Evolutionary conservation across 2,113 vertebrate species (phyloP).

Genomic region (Chitala chitala): DNA sequence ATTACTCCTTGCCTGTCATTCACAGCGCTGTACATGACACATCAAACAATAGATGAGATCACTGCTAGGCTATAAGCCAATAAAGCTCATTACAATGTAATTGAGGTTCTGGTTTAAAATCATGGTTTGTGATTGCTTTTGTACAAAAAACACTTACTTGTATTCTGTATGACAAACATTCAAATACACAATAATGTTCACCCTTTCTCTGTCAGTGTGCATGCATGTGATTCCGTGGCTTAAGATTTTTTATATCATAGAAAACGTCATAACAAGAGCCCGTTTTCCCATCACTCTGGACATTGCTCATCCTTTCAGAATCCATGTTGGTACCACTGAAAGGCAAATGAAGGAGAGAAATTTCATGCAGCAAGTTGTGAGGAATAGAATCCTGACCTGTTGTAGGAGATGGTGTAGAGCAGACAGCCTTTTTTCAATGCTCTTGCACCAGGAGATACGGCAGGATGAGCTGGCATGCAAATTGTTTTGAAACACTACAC

Average conservation of each 20-base stretch:
- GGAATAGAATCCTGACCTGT: no score
- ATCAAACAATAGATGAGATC: slow-evolving; percentile 22
- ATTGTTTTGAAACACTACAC: background rate
- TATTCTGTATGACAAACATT: background rate
- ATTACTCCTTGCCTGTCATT: slow-evolving; percentile 12
- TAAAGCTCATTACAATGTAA: slow-evolving; percentile 42
- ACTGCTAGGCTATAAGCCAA: slow-evolving; percentile 27
- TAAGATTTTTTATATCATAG: background rate
- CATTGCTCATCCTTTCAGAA: background rate
- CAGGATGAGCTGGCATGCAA: background rate
- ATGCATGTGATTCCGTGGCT: background rate
- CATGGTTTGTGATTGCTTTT: slow-evolving; percentile 25
- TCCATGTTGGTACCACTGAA: background rate
- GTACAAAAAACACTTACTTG: slow-evolving; percentile 10
- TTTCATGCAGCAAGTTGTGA: background rate
- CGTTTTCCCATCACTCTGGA: background rate
- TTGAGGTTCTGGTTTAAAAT: slow-evolving; percentile 41
- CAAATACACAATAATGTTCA: background rate
- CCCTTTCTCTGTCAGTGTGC: background rate
- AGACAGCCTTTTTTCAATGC: no score
- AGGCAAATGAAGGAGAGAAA: background rate
- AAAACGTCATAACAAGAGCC: background rate
- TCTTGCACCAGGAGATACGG: background rate
- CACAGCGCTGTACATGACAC: slow-evolving; percentile 15
- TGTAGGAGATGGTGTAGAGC: no score